phyloP scores from a whole-genome alignment of 2,113 vertebrate genomes.

The Catagonus wagneri region DNA sequence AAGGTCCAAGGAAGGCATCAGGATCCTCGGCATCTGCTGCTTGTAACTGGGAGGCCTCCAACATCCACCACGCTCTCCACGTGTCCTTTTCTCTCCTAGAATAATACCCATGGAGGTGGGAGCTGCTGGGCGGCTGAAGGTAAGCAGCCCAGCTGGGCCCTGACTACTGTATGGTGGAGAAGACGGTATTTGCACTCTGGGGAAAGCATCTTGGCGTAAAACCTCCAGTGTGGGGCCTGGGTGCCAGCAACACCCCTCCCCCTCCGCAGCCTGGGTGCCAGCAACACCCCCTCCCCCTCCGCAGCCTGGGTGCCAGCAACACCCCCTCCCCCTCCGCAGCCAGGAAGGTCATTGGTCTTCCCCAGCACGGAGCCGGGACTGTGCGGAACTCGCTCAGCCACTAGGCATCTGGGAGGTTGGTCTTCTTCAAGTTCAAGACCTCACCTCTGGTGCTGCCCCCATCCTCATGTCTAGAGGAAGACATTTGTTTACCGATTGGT shows the following conservation, averaged over 20 bases:
- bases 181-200: neutral
- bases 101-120: no score
- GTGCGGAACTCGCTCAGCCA: neutral
- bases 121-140: neutral
- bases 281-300: no score
- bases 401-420: neutral
- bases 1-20: neutral
- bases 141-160: neutral
- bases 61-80: neutral
- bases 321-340: neutral
- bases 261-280: neutral
- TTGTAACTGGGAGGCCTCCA: neutral
- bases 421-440: neutral
- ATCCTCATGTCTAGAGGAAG: neutral
- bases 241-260: neutral
- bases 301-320: no score
- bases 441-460: neutral
- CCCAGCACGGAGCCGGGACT: neutral
- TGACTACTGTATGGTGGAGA: neutral
- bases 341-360: neutral
- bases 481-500: neutral
- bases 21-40: neutral
- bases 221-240: neutral
- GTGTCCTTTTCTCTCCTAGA: neutral
- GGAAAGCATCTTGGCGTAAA: neutral